A percentile compares a stretch with the other conserved stretches of the same genome.
Conservation (phyloP, 64 coral and sea anemone species). For the Acropora tenuis region DNA sequence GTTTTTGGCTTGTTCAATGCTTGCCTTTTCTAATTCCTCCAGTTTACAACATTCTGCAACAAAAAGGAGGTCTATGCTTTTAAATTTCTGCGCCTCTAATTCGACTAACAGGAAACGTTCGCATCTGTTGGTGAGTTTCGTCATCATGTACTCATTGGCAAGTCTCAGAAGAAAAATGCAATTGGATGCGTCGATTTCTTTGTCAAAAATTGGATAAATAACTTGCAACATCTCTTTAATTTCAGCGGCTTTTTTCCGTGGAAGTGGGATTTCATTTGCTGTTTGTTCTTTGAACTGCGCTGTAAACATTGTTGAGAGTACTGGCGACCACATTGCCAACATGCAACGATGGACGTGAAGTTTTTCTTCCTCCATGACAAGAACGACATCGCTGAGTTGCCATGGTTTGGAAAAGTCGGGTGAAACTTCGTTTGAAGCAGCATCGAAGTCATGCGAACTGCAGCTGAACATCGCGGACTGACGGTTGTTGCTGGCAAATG, state of each 20-base stretch:
- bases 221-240: conserved; percentile 10
- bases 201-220: neutral
- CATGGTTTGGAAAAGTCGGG: conserved; percentile 33
- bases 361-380: conserved; percentile 6
- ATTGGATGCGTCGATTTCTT: neutral
- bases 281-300: conserved; percentile 20
- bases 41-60: neutral
- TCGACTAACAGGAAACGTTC: neutral
- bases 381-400: conserved; percentile 10
- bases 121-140: neutral
- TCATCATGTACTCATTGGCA: conserved; percentile 2
- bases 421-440: neutral
- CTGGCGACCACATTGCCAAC: neutral
- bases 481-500: no score
- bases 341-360: conserved; percentile 30
- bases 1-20: neutral
- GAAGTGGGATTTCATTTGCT: neutral
- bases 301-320: conserved; percentile 15
- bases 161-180: neutral
- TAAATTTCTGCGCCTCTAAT: neutral
- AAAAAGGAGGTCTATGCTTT: neutral
- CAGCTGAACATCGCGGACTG: no score
- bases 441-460: no score
- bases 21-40: neutral
- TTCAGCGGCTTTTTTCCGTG: neutral